These are phyloP conservation scores for Pseudomyrmex pallidus DNA, from an alignment of 1,140 invertebrate species.

Conservation along the genomic window DNA sequence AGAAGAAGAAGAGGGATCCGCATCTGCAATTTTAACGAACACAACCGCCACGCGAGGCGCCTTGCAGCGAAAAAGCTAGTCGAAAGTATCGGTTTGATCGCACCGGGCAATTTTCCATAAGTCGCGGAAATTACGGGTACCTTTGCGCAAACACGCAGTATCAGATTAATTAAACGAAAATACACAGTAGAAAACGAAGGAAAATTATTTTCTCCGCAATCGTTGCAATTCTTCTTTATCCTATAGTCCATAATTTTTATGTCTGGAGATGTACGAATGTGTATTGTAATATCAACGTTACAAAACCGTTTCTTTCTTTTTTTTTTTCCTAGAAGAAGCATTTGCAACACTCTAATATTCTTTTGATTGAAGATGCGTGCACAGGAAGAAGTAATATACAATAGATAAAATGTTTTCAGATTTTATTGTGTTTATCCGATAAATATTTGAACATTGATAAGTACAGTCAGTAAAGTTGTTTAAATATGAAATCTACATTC, in stretches of 20 bases:
- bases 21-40: constrained; percentile 38
- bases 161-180: constrained; percentile 16
- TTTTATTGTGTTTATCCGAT: constrained; percentile 22
- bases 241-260: neutral
- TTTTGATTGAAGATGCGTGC: neutral
- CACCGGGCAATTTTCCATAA: constrained; percentile 9
- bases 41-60: constrained; percentile 6
- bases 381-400: neutral
- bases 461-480: constrained; percentile 1
- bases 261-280: neutral
- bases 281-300: neutral
- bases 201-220: constrained; percentile 19
- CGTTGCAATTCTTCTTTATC: neutral
- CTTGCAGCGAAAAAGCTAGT: neutral
- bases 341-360: neutral
- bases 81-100: constrained; percentile 7
- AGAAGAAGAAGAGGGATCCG: neutral
- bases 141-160: neutral
- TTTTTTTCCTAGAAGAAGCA: neutral
- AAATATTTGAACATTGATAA: constrained; percentile 26
- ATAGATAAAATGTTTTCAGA: neutral
- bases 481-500: constrained; percentile 21
- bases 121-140: constrained; percentile 10
- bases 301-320: neutral
- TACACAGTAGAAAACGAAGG: too few species aligned